A percentile compares a stretch with the other conserved stretches of the same genome.
These are phyloP conservation scores for Streblospio benedicti DNA, from an alignment of 1,140 invertebrate species.

Conservation along the genomic window DNA sequence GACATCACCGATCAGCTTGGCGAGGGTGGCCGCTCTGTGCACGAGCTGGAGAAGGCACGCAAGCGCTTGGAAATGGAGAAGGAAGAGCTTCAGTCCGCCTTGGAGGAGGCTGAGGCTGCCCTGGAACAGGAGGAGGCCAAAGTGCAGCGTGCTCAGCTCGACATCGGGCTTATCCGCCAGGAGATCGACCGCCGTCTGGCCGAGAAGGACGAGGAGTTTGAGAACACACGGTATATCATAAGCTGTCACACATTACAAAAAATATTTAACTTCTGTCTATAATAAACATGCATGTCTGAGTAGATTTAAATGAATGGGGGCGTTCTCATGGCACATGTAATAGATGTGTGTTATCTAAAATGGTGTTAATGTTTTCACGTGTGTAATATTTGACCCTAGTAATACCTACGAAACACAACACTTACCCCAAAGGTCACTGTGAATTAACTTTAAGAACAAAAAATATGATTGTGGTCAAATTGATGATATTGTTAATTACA, in stretches of 20 bases:
- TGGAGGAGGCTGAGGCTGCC: conserved; percentile 97
- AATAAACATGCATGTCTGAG: not conserved
- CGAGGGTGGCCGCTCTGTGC: conserved; percentile 82
- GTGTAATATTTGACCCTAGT: not conserved
- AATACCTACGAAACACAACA: not conserved
- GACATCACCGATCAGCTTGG: conserved; percentile 96
- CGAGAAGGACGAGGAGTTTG: conserved; percentile 99
- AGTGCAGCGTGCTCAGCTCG: conserved; percentile 85
- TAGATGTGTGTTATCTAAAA: not conserved
- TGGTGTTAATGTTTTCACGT: not conserved
- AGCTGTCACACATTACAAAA: not conserved
- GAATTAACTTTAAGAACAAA: not conserved
- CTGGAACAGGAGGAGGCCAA: conserved; percentile 71
- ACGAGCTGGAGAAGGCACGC: conserved; percentile 96
- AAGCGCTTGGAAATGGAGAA: conserved; percentile 97
- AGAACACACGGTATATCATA: conserved; percentile 68
- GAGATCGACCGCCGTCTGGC: conserved; percentile 95
- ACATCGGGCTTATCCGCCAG: conserved; percentile 91
- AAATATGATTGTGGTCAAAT: not conserved
- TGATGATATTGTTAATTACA: not conserved
- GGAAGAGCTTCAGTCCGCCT: conserved; percentile 94
- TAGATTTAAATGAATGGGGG: not conserved
- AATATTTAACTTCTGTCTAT: not conserved
- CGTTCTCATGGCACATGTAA: not conserved
- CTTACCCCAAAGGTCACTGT: not conserved